These are phyloP conservation scores for Chiridota heheva DNA, from an alignment of 35 echinoderm and acorn worm species.

Conservation along the genomic window DNA sequence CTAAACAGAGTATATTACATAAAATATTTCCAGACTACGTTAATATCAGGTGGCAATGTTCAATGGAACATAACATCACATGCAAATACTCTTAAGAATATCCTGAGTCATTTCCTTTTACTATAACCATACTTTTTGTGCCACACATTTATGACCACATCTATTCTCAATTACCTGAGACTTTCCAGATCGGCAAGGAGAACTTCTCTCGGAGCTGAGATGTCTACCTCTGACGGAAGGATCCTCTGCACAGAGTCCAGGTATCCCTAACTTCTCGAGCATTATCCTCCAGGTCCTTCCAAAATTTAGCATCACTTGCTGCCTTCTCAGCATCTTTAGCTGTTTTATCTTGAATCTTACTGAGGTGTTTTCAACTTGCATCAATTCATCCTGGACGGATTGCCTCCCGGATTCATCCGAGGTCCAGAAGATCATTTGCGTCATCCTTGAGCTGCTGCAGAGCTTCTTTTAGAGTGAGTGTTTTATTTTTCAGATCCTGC, in stretches of 20 bases:
- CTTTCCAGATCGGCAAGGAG: slow-evolving; percentile 33
- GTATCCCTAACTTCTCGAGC: slow-evolving; percentile 46
- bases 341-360: slow-evolving; percentile 11
- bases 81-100: no score
- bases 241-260: slow-evolving; percentile 25
- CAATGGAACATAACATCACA: no score
- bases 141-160: no score
- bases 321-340: slow-evolving; percentile 16
- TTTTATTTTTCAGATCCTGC: slow-evolving; percentile 57
- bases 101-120: no score
- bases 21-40: no score
- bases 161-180: no score
- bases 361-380: slow-evolving; percentile 32
- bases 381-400: slow-evolving; percentile 42
- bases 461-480: slow-evolving; percentile 32
- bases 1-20: no score
- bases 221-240: slow-evolving; percentile 43
- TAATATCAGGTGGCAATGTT: no score
- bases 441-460: slow-evolving; percentile 42
- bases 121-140: no score
- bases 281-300: slow-evolving; percentile 59
- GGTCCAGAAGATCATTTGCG: slow-evolving; percentile 31
- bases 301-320: no score
- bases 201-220: slow-evolving; percentile 25
- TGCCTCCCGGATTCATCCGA: slow-evolving; percentile 55